Conservation (phyloP, 2,797 vertebrate genomes). For the Bovichtus variegatus region DNA sequence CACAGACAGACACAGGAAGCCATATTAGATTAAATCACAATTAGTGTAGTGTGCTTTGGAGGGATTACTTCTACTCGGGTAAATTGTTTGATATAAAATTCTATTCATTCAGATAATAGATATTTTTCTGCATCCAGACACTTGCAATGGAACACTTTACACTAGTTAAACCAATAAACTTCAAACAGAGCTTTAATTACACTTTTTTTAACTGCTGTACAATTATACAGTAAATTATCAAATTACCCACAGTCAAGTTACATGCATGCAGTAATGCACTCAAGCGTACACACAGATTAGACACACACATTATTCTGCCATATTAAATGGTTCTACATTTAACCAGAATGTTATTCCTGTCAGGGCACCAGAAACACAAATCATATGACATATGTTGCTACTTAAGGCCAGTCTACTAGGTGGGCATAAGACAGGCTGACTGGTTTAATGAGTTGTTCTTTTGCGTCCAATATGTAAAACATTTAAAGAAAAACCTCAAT, state of each 20-base stretch:
- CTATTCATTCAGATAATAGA: not conserved
- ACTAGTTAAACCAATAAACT: not conserved
- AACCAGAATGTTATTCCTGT: not conserved
- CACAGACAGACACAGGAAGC: not conserved
- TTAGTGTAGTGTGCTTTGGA: not conserved
- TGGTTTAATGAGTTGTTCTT: no score
- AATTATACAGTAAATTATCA: not conserved
- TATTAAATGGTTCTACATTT: not conserved
- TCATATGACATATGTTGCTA: not conserved
- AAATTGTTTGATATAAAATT: not conserved
- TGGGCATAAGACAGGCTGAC: not conserved
- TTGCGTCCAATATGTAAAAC: no score
- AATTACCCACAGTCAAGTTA: not conserved
- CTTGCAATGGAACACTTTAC: not conserved
- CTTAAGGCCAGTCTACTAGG: not conserved
- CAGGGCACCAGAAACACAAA: not conserved
- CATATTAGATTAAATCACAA: not conserved
- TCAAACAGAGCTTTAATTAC: no score
- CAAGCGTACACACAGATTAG: not conserved
- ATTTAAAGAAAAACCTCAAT: no score
- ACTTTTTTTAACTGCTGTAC: not conserved
- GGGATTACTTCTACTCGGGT: not conserved
- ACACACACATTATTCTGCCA: not conserved
- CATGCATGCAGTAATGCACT: not conserved
- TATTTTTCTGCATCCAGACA: not conserved